These are phyloP conservation scores for Phoeniculus purpureus DNA, from an alignment of 2,797 vertebrate species.

Conservation along the genomic window DNA sequence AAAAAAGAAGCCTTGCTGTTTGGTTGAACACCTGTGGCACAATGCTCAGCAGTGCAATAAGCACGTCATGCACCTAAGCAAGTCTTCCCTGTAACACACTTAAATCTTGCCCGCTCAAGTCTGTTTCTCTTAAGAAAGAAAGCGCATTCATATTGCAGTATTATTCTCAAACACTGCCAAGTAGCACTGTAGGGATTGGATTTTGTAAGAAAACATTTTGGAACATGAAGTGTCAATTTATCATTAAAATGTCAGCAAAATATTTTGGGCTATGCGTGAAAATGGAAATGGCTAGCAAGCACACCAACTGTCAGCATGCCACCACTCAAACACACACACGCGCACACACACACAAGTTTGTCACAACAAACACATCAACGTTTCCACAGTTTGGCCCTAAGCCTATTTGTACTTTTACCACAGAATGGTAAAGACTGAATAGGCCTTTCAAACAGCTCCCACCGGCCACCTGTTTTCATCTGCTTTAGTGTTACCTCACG, in stretches of 20 bases:
- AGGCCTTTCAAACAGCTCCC: not conserved
- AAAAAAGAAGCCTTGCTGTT: not conserved
- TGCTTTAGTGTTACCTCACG: accelerated
- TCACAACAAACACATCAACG: not conserved
- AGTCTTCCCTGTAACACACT: not conserved
- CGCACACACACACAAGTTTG: not conserved
- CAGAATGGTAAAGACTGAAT: not conserved
- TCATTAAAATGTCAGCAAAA: not conserved
- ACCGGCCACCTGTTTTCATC: not conserved
- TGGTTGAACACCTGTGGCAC: not conserved
- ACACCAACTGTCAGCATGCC: not conserved
- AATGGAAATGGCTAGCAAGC: not conserved
- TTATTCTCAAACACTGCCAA: not conserved
- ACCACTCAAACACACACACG: not conserved
- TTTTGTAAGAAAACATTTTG: not conserved
- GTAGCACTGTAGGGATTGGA: not conserved
- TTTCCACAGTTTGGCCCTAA: not conserved
- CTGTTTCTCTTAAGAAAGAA: not conserved
- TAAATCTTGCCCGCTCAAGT: not conserved
- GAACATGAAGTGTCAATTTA: not conserved
- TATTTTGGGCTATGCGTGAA: not conserved
- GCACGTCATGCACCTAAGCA: not conserved
- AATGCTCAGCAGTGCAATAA: not conserved
- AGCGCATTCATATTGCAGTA: not conserved
- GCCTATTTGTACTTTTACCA: not conserved